Percentiles rank a stretch among this genome's conserved stretches.
Conservation (phyloP, 2,113 vertebrate genomes). For the Bufo bufo region DNA sequence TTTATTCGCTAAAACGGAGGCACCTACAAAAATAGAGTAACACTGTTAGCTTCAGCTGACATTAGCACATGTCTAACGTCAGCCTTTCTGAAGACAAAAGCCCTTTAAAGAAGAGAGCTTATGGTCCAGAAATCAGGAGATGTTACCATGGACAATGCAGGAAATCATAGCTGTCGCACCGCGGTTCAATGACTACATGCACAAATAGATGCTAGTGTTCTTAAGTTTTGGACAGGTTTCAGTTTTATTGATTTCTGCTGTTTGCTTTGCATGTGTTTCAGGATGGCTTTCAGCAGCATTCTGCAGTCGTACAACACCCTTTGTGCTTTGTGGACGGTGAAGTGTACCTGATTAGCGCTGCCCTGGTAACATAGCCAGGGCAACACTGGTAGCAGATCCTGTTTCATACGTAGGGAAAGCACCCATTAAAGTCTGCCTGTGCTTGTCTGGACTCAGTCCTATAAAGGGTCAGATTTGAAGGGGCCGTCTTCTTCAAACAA, state of each 20-base stretch:
- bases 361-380: slow-evolving; percentile 34
- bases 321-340: slow-evolving; percentile 30
- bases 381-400: slow-evolving; percentile 5
- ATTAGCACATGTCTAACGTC: no score
- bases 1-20: no score
- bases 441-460: neutral
- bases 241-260: slow-evolving; percentile 25
- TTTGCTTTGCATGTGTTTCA: slow-evolving; percentile 31
- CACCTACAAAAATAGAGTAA: no score
- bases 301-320: slow-evolving; percentile 15
- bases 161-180: neutral
- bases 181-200: neutral
- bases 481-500: no score
- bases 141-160: neutral
- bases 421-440: neutral
- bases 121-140: neutral
- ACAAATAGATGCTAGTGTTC: neutral
- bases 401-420: neutral
- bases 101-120: no score
- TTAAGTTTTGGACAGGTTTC: neutral
- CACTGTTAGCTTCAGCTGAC: no score
- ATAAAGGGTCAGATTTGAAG: neutral
- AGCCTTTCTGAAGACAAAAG: no score
- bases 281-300: neutral
- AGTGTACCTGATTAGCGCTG: slow-evolving; percentile 17